Base-by-base conservation (phyloP, 2,113 vertebrate species). In the Colinus virginianus region DNA sequence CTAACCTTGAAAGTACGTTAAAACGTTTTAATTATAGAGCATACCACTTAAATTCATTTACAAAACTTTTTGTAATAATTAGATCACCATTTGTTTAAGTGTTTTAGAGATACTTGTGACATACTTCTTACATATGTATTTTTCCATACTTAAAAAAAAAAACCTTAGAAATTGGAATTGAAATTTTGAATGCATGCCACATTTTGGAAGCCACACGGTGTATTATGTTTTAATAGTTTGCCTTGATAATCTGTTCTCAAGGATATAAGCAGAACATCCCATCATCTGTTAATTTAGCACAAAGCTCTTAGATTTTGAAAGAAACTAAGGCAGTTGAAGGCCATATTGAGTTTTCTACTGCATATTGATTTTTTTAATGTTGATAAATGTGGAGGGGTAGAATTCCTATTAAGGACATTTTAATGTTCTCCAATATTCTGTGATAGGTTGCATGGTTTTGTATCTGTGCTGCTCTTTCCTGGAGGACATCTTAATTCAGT, bases 351-450 rank as follows among this genome's bases (percentile, higher is more conserved):
- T 93, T 69, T 76, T 18, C 63, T 92, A 56, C 42, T 75, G 38
- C 45, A 14, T 81, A 94, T 56, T 75, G 88, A 80, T 93, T 90
- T 51, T 84, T 84, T 67, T 90, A 45, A 85, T 82, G 75, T 74
- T 87, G 93, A 79, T 94, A 77, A 93, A 90, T 92, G 59, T 87
- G 55, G 59, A 63, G 78, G 25, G 59, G 42, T 82, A 87, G 34
- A 89, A 82, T 55, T 93, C 11, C 62, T 67, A 59, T 81, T 81
- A 78, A 78, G 70, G 84, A 78, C 88, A 71, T 79, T 81, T 56
- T 76, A 2, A 78, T 45, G 62, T 90, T 84, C 36, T 92, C 42
- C 46, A 32, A 0, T 93, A 46, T 70, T 88, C 32, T 74, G 0
- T 77, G 63, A 42, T 66, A 18, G 9, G 18, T 86, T 88, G 58